These are phyloP conservation scores for Amitus sp. DNA, from an alignment of 2,888 invertebrate species.

Conservation along the genomic window DNA sequence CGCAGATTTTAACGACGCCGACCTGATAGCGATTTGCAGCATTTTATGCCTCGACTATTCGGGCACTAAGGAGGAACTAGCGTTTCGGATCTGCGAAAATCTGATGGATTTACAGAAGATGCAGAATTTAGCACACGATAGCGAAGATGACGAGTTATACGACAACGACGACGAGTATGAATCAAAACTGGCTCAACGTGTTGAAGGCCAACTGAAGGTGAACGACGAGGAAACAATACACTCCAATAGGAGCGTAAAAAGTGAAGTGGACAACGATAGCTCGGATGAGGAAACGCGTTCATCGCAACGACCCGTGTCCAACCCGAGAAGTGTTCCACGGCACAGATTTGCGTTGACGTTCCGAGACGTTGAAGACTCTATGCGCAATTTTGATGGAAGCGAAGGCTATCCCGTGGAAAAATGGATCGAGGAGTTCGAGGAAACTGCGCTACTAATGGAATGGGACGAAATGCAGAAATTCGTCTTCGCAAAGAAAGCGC, in stretches of 20 bases:
- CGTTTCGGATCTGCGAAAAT: constrained; percentile 2
- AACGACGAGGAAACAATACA: no score
- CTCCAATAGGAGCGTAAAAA: no score
- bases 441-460: constrained; percentile 40
- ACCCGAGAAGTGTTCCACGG: no score
- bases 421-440: constrained; percentile 48
- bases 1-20: constrained; percentile 15
- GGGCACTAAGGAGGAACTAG: constrained; percentile 12
- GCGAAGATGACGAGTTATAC: no score
- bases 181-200: no score
- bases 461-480: constrained; percentile 48
- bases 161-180: no score
- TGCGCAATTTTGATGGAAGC: constrained; percentile 42
- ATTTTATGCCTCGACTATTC: constrained; percentile 25
- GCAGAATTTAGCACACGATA: no score
- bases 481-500: constrained; percentile 48
- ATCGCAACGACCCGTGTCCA: no score
- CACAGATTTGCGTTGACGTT: constrained; percentile 35
- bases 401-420: constrained; percentile 41
- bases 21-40: constrained; percentile 25
- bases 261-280: no score
- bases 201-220: no score
- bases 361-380: constrained; percentile 45
- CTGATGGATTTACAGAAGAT: constrained; percentile 9
- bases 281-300: no score